Conservation (phyloP, 1,140 invertebrate genomes). For the Drosophila parabipectinata region DNA sequence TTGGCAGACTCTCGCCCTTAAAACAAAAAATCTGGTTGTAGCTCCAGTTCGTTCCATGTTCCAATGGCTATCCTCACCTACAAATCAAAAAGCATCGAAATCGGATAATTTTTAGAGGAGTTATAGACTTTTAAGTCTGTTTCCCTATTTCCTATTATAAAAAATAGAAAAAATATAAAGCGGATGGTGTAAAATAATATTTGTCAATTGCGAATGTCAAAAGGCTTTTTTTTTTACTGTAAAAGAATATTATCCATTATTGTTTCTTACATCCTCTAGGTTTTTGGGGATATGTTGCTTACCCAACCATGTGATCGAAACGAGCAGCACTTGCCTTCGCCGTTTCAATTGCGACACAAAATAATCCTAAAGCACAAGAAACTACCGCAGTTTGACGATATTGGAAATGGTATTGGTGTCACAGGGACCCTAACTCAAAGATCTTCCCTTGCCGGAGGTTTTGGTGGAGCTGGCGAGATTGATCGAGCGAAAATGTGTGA, state of each 20-base stretch:
- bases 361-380: slow-evolving; percentile 98
- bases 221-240: too few relatives aligned
- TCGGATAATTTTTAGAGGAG: too few relatives aligned
- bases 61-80: too few relatives aligned
- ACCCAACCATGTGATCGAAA: slow-evolving; percentile 92
- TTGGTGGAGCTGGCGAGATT: slow-evolving; percentile 52
- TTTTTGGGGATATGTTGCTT: slow-evolving; percentile 95
- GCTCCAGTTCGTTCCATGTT: too few relatives aligned
- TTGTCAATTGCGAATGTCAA: too few relatives aligned
- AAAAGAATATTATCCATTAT: not conserved
- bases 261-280: slow-evolving; percentile 57
- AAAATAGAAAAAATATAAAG: too few relatives aligned
- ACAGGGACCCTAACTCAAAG: slow-evolving; percentile 56
- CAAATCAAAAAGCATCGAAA: too few relatives aligned
- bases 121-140: too few relatives aligned
- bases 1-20: too few relatives aligned
- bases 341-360: slow-evolving; percentile 90
- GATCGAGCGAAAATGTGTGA: slow-evolving; percentile 91
- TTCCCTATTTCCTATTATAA: too few relatives aligned
- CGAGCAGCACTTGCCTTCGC: slow-evolving; percentile 94
- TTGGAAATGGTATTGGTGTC: slow-evolving; percentile 54
- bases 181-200: too few relatives aligned
- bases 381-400: slow-evolving; percentile 92
- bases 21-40: too few relatives aligned
- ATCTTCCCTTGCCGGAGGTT: slow-evolving; percentile 55